A percentile compares a stretch with the other conserved stretches of the same genome.
Conservation (phyloP, 2,888 invertebrate species). For the Hemaris fuciformis region DNA sequence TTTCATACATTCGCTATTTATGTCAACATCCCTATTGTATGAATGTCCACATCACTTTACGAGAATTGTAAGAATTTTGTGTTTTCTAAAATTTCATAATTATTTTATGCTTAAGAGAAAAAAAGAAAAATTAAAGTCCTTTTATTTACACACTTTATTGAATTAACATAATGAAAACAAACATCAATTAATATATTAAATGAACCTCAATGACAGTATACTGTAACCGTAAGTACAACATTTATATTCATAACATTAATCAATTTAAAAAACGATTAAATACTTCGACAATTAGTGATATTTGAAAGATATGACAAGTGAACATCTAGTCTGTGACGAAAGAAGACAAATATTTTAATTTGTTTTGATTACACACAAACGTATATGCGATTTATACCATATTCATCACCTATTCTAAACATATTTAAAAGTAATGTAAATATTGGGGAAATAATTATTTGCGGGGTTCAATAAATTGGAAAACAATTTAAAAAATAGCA, state of each 20-base stretch:
- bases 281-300: slow-evolving; percentile 77
- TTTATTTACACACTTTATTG: slow-evolving; percentile 82
- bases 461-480: not conserved
- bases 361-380: slow-evolving; percentile 10
- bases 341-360: slow-evolving; percentile 7
- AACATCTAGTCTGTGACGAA: slow-evolving; percentile 13
- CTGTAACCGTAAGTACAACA: slow-evolving; percentile 78
- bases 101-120: not conserved
- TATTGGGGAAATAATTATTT: not conserved
- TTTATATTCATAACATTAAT: slow-evolving; percentile 75
- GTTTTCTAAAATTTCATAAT: too few species aligned
- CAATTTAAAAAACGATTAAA: slow-evolving; percentile 77
- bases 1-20: too few species aligned
- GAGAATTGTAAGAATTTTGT: too few species aligned
- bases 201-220: slow-evolving; percentile 73
- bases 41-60: too few species aligned
- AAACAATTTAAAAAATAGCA: not conserved
- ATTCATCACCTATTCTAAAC: not conserved
- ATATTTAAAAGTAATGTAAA: not conserved
- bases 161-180: slow-evolving; percentile 80
- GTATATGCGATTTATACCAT: not conserved
- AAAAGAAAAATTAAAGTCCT: slow-evolving; percentile 30
- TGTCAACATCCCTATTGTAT: too few species aligned
- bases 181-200: slow-evolving; percentile 71
- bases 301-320: slow-evolving; percentile 64